Evolutionary conservation across 1,140 invertebrate species (phyloP).

Genomic region (Anagrus nilaparvatae): DNA sequence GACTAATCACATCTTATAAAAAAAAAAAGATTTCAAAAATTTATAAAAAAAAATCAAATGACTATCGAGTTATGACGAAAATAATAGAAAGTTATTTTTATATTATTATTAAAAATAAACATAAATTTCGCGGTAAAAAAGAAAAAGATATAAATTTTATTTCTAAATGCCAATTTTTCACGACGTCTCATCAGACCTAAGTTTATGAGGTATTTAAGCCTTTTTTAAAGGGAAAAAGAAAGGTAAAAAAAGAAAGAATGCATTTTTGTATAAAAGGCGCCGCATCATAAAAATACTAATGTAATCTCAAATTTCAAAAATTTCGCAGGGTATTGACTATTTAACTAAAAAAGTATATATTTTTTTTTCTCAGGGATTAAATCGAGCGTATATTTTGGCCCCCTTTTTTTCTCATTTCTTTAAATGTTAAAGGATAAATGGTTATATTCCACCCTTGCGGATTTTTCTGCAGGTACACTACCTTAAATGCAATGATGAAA

Average conservation of each 20-base stretch:
- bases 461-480: slow-evolving; percentile 19
- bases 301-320: slow-evolving; percentile 33
- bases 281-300: too few species aligned
- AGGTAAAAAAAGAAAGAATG: slow-evolving; percentile 15
- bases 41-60: too few species aligned
- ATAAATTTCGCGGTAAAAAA: too few species aligned
- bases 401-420: neutral
- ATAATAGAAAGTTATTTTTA: too few species aligned
- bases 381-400: slow-evolving; percentile 35
- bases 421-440: slow-evolving; percentile 9
- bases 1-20: slow-evolving; percentile 7
- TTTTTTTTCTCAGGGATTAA: slow-evolving; percentile 44
- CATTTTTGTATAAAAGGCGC: too few species aligned
- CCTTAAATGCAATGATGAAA: slow-evolving; percentile 15
- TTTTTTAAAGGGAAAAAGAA: slow-evolving; percentile 20
- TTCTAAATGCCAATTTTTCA: slow-evolving; percentile 10
- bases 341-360: too few species aligned
- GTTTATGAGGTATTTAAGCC: slow-evolving; percentile 43
- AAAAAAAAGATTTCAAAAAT: too few species aligned
- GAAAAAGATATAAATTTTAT: too few species aligned
- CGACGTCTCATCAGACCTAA: slow-evolving; percentile 19
- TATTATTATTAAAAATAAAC: too few species aligned
- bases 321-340: too few species aligned
- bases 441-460: slow-evolving; percentile 18
- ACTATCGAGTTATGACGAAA: too few species aligned